Evolutionary conservation across 2,888 invertebrate species (phyloP).

Genomic region (Hirtodrosophila histrioides): DNA sequence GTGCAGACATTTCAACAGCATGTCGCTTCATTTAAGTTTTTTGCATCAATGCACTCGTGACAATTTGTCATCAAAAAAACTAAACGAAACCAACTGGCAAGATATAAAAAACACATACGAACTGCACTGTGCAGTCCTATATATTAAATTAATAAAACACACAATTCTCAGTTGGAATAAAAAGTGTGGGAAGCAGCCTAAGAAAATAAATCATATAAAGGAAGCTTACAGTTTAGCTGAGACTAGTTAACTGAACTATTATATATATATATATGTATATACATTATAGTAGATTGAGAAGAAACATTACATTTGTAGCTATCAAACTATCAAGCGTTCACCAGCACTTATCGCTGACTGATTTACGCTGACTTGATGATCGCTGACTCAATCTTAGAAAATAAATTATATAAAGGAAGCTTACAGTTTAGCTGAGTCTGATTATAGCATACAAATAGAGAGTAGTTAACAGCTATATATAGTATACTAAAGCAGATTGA

Average conservation of each 20-base stretch:
- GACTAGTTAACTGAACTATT: too few relatives aligned
- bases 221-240: neutral
- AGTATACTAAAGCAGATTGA: too few relatives aligned
- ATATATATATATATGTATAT: too few relatives aligned
- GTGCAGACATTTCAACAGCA: constrained; percentile 76
- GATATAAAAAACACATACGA: neutral
- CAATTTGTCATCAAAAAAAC: constrained; percentile 73
- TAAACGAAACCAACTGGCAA: constrained; percentile 3
- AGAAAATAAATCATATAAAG: constrained; percentile 12
- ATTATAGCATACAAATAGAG: neutral
- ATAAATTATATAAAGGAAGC: too few relatives aligned
- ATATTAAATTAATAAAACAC: constrained; percentile 36
- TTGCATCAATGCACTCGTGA: constrained; percentile 81
- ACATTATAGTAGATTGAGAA: too few relatives aligned
- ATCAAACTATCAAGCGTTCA: too few relatives aligned
- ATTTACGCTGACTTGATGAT: too few relatives aligned
- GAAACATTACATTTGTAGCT: too few relatives aligned
- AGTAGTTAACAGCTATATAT: too few relatives aligned
- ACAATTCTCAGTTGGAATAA: constrained; percentile 8
- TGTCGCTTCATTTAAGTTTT: constrained; percentile 80
- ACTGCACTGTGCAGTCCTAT: constrained; percentile 20
- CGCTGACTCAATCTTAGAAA: too few relatives aligned
- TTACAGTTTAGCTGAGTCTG: too few relatives aligned
- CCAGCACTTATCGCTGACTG: too few relatives aligned
- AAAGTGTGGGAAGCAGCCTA: constrained; percentile 20